Evolutionary conservation across 2,113 vertebrate species (phyloP).

Genomic region (Notarius lentiginosus): DNA sequence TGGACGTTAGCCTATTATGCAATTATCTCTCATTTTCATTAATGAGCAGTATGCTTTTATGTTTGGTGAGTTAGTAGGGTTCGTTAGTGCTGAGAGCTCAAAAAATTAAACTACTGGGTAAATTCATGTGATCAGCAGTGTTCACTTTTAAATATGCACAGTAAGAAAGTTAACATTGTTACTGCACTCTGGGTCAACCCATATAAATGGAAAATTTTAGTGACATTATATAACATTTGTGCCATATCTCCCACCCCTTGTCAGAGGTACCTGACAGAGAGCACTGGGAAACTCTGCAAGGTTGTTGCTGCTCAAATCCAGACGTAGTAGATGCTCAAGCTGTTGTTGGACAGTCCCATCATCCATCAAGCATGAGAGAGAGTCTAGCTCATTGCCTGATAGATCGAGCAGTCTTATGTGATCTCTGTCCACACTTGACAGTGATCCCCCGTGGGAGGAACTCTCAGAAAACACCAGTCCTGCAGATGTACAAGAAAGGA

Average conservation of each 20-base stretch:
- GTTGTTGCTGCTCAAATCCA: constrained; percentile 90
- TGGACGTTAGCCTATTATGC: background rate
- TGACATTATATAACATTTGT: background rate
- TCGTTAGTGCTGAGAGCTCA: background rate
- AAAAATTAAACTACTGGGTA: background rate
- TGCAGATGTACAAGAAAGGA: constrained; percentile 38
- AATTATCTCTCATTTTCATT: background rate
- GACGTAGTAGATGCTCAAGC: constrained; percentile 79
- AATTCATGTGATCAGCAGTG: background rate
- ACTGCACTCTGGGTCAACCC: background rate
- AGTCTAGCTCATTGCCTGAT: constrained; percentile 89
- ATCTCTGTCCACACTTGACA: constrained; percentile 78
- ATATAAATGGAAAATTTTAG: no score
- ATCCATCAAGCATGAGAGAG: constrained; percentile 80
- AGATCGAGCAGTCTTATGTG: constrained; percentile 86
- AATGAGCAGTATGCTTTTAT: background rate
- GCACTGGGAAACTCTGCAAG: constrained; percentile 78
- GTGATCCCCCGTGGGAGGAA: constrained; percentile 69
- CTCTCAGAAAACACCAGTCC: constrained; percentile 67
- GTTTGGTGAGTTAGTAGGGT: background rate
- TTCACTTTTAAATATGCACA: background rate
- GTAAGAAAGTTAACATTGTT: background rate
- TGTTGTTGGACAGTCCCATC: constrained; percentile 73
- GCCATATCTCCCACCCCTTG: background rate
- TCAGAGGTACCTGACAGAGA: constrained; percentile 80